These are phyloP conservation scores for Odocoileus virginianus DNA, from an alignment of 2,113 vertebrate species.

Conservation along the genomic window DNA sequence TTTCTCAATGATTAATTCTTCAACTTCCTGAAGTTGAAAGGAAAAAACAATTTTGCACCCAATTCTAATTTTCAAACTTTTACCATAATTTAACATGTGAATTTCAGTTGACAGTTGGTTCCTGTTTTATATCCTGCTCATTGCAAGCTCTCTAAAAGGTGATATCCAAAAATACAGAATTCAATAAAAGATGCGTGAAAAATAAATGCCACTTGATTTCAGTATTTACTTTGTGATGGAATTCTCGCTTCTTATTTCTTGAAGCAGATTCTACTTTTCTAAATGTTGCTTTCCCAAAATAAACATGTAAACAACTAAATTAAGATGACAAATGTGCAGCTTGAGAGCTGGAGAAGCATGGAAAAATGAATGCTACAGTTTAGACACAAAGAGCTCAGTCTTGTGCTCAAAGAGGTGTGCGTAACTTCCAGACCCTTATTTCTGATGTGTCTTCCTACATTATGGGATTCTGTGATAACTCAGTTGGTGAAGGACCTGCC, in stretches of 20 bases:
- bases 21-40: neutral
- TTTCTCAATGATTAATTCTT: conserved; percentile 14
- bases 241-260: conserved; percentile 59
- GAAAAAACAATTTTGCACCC: neutral
- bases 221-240: conserved; percentile 60
- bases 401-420: neutral
- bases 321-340: conserved; percentile 35
- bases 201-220: conserved; percentile 67
- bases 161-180: conserved; percentile 68
- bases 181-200: conserved; percentile 69
- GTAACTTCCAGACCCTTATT: neutral
- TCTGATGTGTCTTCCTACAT: neutral
- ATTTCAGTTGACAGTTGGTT: conserved; percentile 48
- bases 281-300: conserved; percentile 69
- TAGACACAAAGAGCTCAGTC: neutral
- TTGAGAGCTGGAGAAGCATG: neutral
- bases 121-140: conserved; percentile 54
- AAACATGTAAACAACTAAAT: conserved; percentile 66
- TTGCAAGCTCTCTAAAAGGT: conserved; percentile 58
- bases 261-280: conserved; percentile 60
- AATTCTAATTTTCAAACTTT: conserved; percentile 45
- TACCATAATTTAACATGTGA: conserved; percentile 9
- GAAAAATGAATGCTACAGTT: neutral
- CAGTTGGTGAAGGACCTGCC: neutral
- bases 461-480: neutral